Conservation (phyloP, 2,888 invertebrate species). For the Perdita meconis region DNA sequence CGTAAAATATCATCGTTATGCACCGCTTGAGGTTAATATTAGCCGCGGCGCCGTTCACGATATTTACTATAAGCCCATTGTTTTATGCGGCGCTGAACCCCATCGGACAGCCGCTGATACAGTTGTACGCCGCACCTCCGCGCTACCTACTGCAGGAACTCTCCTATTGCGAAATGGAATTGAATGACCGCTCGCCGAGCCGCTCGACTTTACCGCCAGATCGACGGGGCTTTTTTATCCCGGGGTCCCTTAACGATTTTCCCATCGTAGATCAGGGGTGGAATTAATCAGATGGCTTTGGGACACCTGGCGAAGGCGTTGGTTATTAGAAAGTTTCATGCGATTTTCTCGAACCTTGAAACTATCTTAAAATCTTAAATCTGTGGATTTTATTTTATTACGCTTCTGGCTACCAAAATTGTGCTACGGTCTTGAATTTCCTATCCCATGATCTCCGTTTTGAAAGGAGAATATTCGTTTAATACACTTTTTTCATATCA, state of each 20-base stretch:
- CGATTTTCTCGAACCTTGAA: too few species aligned
- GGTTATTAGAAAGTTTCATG: too few species aligned
- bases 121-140: conserved; percentile 50
- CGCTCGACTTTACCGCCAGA: conserved; percentile 32
- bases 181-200: conserved; percentile 51
- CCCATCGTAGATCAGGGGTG: conserved; percentile 47
- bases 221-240: conserved; percentile 14
- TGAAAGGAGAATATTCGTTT: too few species aligned
- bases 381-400: too few species aligned
- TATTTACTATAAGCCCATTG: conserved; percentile 68
- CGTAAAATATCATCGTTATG: conserved; percentile 70
- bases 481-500: too few species aligned
- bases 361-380: too few species aligned
- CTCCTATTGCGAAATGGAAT: conserved; percentile 62
- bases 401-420: too few species aligned
- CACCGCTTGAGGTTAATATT: conserved; percentile 65
- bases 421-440: too few species aligned
- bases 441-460: too few species aligned
- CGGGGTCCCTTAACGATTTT: conserved; percentile 30
- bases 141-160: conserved; percentile 40
- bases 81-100: conserved; percentile 58
- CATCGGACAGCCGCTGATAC: conserved; percentile 59
- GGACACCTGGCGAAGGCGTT: too few species aligned
- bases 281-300: conserved; percentile 46
- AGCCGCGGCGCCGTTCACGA: conserved; percentile 56